Evolutionary conservation across 2,888 invertebrate species (phyloP).

Genomic region (Clanis bilineata): DNA sequence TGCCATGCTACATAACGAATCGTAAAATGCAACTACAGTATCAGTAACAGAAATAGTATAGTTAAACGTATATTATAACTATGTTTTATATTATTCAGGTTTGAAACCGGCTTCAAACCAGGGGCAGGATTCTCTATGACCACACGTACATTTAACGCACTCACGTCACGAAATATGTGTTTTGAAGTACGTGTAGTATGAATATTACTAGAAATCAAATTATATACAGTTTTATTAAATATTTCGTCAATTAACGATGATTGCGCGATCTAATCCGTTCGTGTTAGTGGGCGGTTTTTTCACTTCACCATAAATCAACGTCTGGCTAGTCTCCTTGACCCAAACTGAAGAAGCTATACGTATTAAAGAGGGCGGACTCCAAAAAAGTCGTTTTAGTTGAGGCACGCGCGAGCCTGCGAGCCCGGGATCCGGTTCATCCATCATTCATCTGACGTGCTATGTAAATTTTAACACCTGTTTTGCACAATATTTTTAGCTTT

Average conservation of each 20-base stretch:
- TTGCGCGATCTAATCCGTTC: neutral
- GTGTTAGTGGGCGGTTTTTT: constrained; percentile 8
- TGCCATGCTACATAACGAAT: neutral
- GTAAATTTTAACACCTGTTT: constrained; percentile 13
- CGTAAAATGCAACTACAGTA: neutral
- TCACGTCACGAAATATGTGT: too few relatives aligned
- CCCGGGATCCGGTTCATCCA: constrained; percentile 15
- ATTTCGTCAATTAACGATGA: neutral
- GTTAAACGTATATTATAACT: too few relatives aligned
- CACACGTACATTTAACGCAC: too few relatives aligned
- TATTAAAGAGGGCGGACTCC: neutral
- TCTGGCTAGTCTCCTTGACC: constrained; percentile 7
- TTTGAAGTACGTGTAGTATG: too few relatives aligned
- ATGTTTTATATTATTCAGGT: too few relatives aligned
- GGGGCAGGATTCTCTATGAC: too few relatives aligned
- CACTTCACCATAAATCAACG: constrained; percentile 8
- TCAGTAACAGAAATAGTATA: too few relatives aligned
- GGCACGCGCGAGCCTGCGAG: constrained; percentile 4
- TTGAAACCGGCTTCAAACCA: too few relatives aligned
- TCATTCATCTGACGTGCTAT: constrained; percentile 7
- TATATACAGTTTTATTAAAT: neutral
- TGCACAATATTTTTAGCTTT: neutral
- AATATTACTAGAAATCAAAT: too few relatives aligned
- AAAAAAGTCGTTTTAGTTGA: constrained; percentile 5
- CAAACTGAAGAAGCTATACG: constrained; percentile 5